A percentile compares a stretch with the other conserved stretches of the same genome.
These are phyloP conservation scores for Solenopsis fugax DNA, from an alignment of 1,140 invertebrate species.

Conservation along the genomic window DNA sequence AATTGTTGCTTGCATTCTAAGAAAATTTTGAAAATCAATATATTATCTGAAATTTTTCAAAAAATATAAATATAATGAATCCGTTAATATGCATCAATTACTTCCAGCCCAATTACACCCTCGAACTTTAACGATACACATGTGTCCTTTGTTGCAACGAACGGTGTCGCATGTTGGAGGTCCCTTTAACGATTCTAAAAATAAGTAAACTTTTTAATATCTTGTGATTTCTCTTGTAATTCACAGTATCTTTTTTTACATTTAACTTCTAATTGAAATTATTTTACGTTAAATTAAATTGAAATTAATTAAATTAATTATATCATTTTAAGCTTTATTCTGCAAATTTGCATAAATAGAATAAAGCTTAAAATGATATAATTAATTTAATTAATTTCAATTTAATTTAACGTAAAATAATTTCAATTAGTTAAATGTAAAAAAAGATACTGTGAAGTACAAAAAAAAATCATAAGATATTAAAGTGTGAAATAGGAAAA, in stretches of 20 bases:
- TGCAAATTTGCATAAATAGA: not conserved
- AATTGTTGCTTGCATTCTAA: slow-evolving; percentile 75
- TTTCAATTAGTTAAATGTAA: not conserved
- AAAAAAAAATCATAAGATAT: not conserved
- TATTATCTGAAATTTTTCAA: not conserved
- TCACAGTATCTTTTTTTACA: not conserved
- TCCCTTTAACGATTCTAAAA: slow-evolving; percentile 79
- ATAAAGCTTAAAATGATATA: too few species aligned
- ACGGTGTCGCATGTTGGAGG: slow-evolving; percentile 77
- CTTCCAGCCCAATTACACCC: slow-evolving; percentile 78
- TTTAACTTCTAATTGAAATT: slow-evolving; percentile 2
- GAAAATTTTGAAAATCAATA: not conserved
- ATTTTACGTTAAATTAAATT: not conserved
- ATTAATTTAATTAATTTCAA: too few species aligned
- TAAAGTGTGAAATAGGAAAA: not conserved
- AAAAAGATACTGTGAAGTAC: not conserved
- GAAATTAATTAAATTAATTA: too few species aligned
- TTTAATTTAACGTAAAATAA: not conserved
- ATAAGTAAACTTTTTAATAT: not conserved
- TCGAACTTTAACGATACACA: slow-evolving; percentile 74
- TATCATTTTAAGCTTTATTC: too few species aligned
- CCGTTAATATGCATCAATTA: slow-evolving; percentile 56
- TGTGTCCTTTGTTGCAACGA: slow-evolving; percentile 73
- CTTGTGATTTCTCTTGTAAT: not conserved
- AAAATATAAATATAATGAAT: not conserved